Evolutionary conservation across 2,888 invertebrate species (phyloP), one percentile per base, ranked within the genome.

Genomic region (Halocaridina rubra): DNA sequence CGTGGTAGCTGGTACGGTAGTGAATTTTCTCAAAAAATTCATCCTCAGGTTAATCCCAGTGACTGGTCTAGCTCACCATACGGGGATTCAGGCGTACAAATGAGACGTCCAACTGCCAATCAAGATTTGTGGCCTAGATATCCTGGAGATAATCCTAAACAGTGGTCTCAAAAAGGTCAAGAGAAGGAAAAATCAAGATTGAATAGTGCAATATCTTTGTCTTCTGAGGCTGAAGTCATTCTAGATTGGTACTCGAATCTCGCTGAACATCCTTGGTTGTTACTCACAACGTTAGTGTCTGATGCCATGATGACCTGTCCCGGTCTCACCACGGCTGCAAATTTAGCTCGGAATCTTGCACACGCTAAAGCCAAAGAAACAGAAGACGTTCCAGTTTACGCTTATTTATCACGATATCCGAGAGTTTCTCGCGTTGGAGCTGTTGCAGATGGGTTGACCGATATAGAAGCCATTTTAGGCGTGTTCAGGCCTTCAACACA

Each of bases 381-480:
- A 29, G 93, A 96, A 79, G 95, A 94, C 1, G 92, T 95, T 71
- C 88, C 53, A 87, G 80, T 81, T 32, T 86, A 87, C 82, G 71
- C 88, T 69, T 88, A 92, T 22, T 90, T 88, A 29, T 77, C 92
- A 29, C 93, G 92, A 19, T 92, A 92, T 0, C 33, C 90, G 90
- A 16, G 91, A 90, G 27, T 77, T 29, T 46, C 57, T 30, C 81
- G 39, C 71, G 77, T 88, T 75, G 90, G 90, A 2, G 85, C 87
- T 7, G 76, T 93, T 76, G 92, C 93, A 0, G 93, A 93, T 89
- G 92, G 92, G 0, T 94, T 94, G 90, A 93, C 94, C 0, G 97
- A 97, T 90, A 93, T 95, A 0, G 93, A 94, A 78, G 96, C 96
- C 0, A 96, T 97, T 89, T 92, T 97, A 69, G 96, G 95, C 0